Evolutionary conservation across 2,797 vertebrate genomes (phyloP), one percentile per base, ranked within the genome.

Genomic region (Apodemus agrarius): DNA sequence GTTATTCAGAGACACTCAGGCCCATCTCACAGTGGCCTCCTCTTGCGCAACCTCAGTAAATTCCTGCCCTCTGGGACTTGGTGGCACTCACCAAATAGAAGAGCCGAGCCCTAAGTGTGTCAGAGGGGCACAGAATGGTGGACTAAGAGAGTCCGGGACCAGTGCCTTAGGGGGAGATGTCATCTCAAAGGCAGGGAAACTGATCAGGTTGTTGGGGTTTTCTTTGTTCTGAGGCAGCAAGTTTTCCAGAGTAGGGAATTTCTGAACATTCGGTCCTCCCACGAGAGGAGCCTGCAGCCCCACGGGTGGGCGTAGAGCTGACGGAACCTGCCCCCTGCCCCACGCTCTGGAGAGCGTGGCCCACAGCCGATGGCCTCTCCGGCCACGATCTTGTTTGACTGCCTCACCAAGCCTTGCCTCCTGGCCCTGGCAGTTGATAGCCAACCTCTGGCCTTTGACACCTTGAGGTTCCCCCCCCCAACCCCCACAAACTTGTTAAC

Each of bases 401-500:
- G 17, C 29, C 57, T 63, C 63, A 12, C 72, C 21, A 37, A 61
- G 22, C 29, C 75, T 63, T 88, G 81, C 95, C 82, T 96, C 24
- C 69, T 59, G 75, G 92, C 81, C 61, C 82, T 22, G 34, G 40
- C 52, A 31, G 52, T 75, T 52, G 82, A 85, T 46, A 88, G 74
- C 81, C 90, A 92, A 86, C 54, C 83, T 97, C 69, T 93, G 93
- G 54, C 93, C 69, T 94, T 96, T 95, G 46, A 83, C 79, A 90
- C 82, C 12, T 59, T 26, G 52, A 13, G n/a, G 19, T 6, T 19
- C 29, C 31, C 3, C 3, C 16, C 46, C 4, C 26, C 12, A 14
- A 12, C 17, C 2, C 31, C 0, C 67, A 8, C n/a, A 37, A 4
- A 54, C 81, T 69, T 79, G 89, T 72, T 59, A 92, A 79, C 67